These are phyloP conservation scores for Diploscapter pachys DNA, from an alignment of 1,140 invertebrate genomes.

Conservation along the genomic window DNA sequence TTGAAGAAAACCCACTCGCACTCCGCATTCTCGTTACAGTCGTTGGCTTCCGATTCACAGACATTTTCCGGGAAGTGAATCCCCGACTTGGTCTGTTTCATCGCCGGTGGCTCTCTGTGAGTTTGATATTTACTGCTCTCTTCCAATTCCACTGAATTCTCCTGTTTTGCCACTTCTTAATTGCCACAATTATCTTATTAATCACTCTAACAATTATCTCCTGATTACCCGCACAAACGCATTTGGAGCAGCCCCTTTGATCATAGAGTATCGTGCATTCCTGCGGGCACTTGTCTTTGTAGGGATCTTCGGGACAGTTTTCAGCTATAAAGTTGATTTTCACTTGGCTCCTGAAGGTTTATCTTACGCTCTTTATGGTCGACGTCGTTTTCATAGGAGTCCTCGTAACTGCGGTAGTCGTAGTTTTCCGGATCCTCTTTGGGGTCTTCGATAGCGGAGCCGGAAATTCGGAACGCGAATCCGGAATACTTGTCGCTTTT, in stretches of 20 bases:
- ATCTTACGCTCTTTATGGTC: slow-evolving; percentile 19
- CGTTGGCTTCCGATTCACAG: neutral
- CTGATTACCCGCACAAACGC: slow-evolving; percentile 30
- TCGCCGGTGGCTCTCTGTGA: too few species aligned
- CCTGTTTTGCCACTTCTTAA: slow-evolving; percentile 10
- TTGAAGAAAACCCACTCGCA: neutral
- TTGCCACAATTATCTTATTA: slow-evolving; percentile 5
- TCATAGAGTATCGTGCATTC: slow-evolving; percentile 31
- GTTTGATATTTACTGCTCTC: slow-evolving; percentile 12
- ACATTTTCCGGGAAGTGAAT: too few species aligned
- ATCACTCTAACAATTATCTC: neutral
- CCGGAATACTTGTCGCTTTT: slow-evolving; percentile 27
- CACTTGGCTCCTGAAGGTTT: too few species aligned
- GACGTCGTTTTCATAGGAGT: slow-evolving; percentile 31
- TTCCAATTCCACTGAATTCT: slow-evolving; percentile 23
- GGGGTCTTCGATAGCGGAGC: slow-evolving; percentile 31
- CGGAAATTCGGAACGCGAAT: slow-evolving; percentile 41
- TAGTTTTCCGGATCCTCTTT: slow-evolving; percentile 27
- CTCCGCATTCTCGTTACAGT: slow-evolving; percentile 16
- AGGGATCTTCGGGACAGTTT: slow-evolving; percentile 37
- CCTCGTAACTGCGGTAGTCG: slow-evolving; percentile 39
- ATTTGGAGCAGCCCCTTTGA: slow-evolving; percentile 36
- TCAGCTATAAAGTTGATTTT: slow-evolving; percentile 14
- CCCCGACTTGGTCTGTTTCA: too few species aligned
- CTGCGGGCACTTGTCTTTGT: slow-evolving; percentile 30